A percentile compares a stretch with the other conserved stretches of the same genome.
Evolutionary conservation across 2,113 vertebrate genomes (phyloP).

Genomic region (Bufo gargarizans): DNA sequence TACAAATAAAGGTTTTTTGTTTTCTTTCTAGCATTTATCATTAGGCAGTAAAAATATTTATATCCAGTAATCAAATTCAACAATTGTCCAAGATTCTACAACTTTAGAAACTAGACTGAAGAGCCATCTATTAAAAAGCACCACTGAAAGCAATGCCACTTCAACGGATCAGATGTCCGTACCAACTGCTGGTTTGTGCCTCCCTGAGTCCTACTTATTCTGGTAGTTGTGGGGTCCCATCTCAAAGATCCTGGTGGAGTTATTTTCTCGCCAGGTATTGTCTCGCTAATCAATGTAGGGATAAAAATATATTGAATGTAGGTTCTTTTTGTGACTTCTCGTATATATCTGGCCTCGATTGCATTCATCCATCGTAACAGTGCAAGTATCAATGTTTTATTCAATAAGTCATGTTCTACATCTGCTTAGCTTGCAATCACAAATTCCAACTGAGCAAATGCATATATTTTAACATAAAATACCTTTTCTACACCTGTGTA

Average conservation of each 20-base stretch:
- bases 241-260: not conserved
- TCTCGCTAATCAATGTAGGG: not conserved
- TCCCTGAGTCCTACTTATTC: not conserved
- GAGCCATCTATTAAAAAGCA: not conserved
- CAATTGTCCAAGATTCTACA: not conserved
- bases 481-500: not conserved
- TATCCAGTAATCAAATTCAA: too few species aligned
- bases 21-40: too few species aligned
- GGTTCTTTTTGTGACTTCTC: not conserved
- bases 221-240: not conserved
- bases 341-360: not conserved
- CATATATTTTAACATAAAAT: not conserved
- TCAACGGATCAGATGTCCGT: not conserved
- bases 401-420: not conserved
- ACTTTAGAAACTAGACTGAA: not conserved
- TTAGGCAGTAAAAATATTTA: too few species aligned
- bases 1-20: too few species aligned
- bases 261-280: not conserved
- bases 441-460: not conserved
- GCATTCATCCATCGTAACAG: not conserved
- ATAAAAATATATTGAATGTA: not conserved
- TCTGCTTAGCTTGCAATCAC: not conserved
- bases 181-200: not conserved
- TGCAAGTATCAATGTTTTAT: not conserved
- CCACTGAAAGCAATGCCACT: not conserved